phyloP scores from a whole-genome alignment of 2,797 vertebrate species.

The Pseudochirops cupreus region DNA sequence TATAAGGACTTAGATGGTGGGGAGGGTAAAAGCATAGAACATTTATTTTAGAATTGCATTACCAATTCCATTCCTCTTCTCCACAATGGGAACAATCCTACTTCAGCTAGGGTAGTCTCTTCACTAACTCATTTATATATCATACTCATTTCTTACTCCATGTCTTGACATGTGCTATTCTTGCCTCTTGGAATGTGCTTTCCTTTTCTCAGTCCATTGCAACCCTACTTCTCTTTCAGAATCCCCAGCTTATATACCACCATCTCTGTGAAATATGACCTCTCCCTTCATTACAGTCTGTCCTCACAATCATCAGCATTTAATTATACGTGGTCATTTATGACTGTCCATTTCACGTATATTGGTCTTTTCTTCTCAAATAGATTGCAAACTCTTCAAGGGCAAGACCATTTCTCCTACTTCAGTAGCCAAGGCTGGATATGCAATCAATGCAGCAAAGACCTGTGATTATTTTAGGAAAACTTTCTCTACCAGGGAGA shows the following conservation, averaged over 20 bases:
- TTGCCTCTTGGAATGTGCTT: neutral
- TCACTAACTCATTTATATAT: neutral
- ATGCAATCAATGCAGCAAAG: neutral
- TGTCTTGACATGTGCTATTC: neutral
- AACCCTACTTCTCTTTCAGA: neutral
- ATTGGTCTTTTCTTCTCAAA: neutral
- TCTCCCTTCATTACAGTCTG: neutral
- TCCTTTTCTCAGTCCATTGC: neutral
- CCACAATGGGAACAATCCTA: neutral
- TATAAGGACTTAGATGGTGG: neutral
- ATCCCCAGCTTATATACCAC: neutral
- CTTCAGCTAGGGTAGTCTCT: neutral
- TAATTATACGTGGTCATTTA: neutral
- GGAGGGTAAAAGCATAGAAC: neutral
- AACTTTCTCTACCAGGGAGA: neutral
- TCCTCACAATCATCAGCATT: neutral
- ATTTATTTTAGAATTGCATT: neutral
- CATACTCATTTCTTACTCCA: neutral
- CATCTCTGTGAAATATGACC: neutral
- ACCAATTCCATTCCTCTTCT: neutral
- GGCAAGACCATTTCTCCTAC: neutral
- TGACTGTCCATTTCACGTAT: neutral
- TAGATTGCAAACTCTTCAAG: neutral
- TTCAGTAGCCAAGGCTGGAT: neutral
- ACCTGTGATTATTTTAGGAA: neutral